Percentiles rank a stretch among this genome's conserved stretches.
These are phyloP conservation scores for Echinometra lucunter DNA, from an alignment of 53 echinoderm and acorn worm genomes.

Conservation along the genomic window DNA sequence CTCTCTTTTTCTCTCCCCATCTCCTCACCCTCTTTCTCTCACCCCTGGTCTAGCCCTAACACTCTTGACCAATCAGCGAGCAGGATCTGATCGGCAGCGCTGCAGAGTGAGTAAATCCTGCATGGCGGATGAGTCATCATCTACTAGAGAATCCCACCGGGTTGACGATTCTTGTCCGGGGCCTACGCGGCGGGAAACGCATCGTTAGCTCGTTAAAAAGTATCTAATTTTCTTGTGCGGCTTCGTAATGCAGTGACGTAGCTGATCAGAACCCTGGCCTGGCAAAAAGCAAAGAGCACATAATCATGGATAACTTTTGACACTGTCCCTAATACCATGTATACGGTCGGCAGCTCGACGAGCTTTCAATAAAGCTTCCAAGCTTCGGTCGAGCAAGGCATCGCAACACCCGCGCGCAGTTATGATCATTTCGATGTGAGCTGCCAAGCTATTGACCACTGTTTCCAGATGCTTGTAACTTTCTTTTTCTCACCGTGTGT, in stretches of 20 bases:
- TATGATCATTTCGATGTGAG: background rate
- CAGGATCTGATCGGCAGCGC: slow-evolving; percentile 20
- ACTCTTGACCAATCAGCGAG: slow-evolving; percentile 57
- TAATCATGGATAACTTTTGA: background rate
- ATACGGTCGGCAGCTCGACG: background rate
- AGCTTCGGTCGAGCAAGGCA: background rate
- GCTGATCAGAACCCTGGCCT: background rate
- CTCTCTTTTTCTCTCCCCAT: background rate
- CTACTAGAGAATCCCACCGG: slow-evolving; percentile 30
- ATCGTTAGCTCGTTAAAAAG: slow-evolving; percentile 65
- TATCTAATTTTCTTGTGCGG: slow-evolving; percentile 30
- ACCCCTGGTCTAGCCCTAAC: background rate
- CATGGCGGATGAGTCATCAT: slow-evolving; percentile 42
- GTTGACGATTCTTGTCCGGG: slow-evolving; percentile 11
- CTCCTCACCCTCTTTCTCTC: background rate
- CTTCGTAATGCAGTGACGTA: slow-evolving; percentile 45
- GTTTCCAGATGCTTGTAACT: background rate
- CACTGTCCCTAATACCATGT: background rate
- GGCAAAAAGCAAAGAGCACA: background rate
- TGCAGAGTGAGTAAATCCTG: slow-evolving; percentile 33
- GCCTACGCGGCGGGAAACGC: slow-evolving; percentile 46
- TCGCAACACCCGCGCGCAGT: background rate
- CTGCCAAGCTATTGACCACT: background rate
- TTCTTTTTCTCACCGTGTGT: background rate
- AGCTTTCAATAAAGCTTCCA: background rate